Conservation (phyloP, 2,888 invertebrate species). For the Pocota personata region DNA sequence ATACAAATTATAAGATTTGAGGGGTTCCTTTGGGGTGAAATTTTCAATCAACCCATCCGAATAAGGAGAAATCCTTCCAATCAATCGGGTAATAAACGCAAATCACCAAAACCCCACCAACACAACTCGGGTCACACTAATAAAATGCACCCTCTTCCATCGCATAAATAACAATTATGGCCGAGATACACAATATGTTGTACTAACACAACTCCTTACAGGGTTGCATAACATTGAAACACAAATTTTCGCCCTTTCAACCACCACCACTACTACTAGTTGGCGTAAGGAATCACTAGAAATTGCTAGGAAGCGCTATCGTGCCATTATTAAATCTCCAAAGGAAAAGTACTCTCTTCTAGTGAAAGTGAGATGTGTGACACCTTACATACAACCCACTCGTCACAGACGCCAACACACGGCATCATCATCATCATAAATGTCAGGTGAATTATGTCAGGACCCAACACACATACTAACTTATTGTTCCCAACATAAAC, state of each 20-base stretch:
- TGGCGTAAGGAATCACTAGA: not conserved
- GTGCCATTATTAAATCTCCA: not conserved
- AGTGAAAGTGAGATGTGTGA: slow-evolving; percentile 34
- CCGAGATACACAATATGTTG: slow-evolving; percentile 57
- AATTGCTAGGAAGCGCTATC: not conserved
- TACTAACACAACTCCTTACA: slow-evolving; percentile 18
- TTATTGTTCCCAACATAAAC: slow-evolving; percentile 14
- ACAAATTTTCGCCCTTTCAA: slow-evolving; percentile 4
- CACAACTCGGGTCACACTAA: slow-evolving; percentile 14
- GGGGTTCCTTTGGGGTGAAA: not conserved
- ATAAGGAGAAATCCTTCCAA: slow-evolving; percentile 33
- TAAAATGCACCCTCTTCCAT: slow-evolving; percentile 63
- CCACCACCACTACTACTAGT: not conserved
- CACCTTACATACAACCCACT: slow-evolving; percentile 16
- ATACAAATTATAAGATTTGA: not conserved
- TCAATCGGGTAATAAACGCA: slow-evolving; percentile 56
- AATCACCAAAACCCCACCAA: slow-evolving; percentile 22
- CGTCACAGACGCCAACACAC: slow-evolving; percentile 9
- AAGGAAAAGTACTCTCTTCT: not conserved
- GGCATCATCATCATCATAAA: slow-evolving; percentile 52
- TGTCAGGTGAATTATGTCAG: slow-evolving; percentile 66
- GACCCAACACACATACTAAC: slow-evolving; percentile 15
- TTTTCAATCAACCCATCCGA: slow-evolving; percentile 4
- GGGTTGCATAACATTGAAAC: not conserved
- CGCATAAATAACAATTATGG: slow-evolving; percentile 68